Evolutionary conservation across 2,797 vertebrate species (phyloP).

Genomic region (Acanthurus leucopareius): DNA sequence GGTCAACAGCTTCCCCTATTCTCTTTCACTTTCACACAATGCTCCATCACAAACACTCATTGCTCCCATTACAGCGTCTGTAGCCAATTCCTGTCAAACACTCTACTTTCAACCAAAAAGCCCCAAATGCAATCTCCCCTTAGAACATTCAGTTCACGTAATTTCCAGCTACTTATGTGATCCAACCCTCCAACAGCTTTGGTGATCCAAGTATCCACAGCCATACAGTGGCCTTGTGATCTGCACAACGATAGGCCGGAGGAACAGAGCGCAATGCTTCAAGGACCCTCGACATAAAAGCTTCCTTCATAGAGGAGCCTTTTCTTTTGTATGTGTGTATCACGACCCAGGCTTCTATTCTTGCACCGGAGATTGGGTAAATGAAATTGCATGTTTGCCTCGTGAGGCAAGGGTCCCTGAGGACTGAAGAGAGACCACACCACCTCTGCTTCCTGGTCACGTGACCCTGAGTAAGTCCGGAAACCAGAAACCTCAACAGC

Average conservation of each 20-base stretch:
- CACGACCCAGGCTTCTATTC: conserved; percentile 73
- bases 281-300: conserved; percentile 75
- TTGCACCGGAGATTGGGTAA: conserved; percentile 73
- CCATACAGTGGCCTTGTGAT: conserved; percentile 54
- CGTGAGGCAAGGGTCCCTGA: conserved; percentile 73
- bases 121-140: conserved; percentile 37
- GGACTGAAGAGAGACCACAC: conserved; percentile 70
- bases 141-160: conserved; percentile 35
- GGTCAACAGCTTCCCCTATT: conserved; percentile 82
- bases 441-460: conserved; percentile 78
- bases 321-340: conserved; percentile 73
- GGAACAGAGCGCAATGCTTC: conserved; percentile 55
- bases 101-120: conserved; percentile 52
- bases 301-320: conserved; percentile 66
- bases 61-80: conserved; percentile 52
- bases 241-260: conserved; percentile 37
- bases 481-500: conserved; percentile 76
- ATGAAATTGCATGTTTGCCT: conserved; percentile 78
- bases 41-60: conserved; percentile 49
- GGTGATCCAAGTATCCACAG: conserved; percentile 30
- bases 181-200: conserved; percentile 28
- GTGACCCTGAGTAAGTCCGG: conserved; percentile 72
- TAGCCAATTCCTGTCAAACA: conserved; percentile 59
- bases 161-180: conserved; percentile 46
- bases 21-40: conserved; percentile 85